A percentile compares a stretch with the other conserved stretches of the same genome.
These are phyloP conservation scores for Eretmochelys imbricata DNA, from an alignment of 2,113 vertebrate species.

Conservation along the genomic window DNA sequence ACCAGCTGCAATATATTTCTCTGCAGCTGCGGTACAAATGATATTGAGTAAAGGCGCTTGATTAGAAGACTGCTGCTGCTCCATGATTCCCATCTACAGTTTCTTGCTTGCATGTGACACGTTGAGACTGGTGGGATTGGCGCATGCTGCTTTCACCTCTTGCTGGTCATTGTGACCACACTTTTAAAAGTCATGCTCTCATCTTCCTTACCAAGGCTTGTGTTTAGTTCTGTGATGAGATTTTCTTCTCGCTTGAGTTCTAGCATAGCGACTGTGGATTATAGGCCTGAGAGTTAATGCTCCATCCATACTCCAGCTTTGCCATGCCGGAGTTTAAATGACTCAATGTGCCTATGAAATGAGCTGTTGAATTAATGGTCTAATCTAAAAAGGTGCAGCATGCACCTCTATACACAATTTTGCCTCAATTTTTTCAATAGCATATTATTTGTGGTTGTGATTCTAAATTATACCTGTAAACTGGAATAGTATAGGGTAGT, in stretches of 20 bases:
- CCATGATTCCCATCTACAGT: not conserved
- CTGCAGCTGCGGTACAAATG: no score
- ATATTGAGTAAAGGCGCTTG: not conserved
- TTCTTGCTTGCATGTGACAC: constrained; percentile 1
- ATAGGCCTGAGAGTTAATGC: not conserved
- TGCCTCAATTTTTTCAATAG: not conserved
- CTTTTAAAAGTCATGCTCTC: not conserved
- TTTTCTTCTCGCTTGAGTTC: not conserved
- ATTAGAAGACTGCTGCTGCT: constrained; percentile 39
- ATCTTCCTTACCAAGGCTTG: not conserved
- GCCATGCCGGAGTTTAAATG: not conserved
- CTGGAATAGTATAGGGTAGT: not conserved
- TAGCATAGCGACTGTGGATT: not conserved
- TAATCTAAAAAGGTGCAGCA: not conserved
- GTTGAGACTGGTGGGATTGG: not conserved
- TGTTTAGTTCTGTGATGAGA: not conserved
- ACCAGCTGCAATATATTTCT: not conserved
- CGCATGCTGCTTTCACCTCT: not conserved
- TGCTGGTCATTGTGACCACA: not conserved
- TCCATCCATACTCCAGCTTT: not conserved
- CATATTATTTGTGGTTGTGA: not conserved
- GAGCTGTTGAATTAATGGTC: not conserved
- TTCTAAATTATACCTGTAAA: not conserved
- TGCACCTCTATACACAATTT: not conserved
- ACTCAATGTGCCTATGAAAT: not conserved